These are phyloP conservation scores for Solea solea DNA, from an alignment of 2,113 vertebrate genomes.

Conservation along the genomic window DNA sequence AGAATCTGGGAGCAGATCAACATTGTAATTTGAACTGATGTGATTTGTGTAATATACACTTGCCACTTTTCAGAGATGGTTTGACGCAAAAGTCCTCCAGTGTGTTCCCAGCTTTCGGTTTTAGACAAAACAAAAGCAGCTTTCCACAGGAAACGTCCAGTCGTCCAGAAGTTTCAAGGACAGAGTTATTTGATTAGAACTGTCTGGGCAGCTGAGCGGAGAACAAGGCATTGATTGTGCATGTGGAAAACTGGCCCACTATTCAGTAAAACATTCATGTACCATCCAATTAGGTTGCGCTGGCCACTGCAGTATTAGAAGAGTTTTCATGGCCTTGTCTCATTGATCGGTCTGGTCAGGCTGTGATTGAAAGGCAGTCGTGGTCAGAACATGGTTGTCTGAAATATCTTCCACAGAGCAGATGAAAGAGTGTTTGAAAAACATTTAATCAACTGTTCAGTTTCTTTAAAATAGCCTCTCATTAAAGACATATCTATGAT, in stretches of 20 bases:
- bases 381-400: slow-evolving; percentile 32
- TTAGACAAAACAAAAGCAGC: slow-evolving; percentile 12
- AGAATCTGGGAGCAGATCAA: too few species aligned
- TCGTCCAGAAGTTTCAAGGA: slow-evolving; percentile 43
- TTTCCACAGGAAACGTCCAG: slow-evolving; percentile 41
- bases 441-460: not conserved
- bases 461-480: not conserved
- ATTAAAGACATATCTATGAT: slow-evolving; percentile 28
- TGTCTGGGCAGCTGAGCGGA: slow-evolving; percentile 13
- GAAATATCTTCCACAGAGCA: slow-evolving; percentile 12
- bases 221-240: slow-evolving; percentile 59
- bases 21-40: too few species aligned
- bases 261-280: slow-evolving; percentile 62
- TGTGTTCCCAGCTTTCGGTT: not conserved
- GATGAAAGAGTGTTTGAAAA: not conserved
- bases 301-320: slow-evolving; percentile 37
- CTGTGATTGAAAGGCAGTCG: slow-evolving; percentile 45
- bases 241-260: slow-evolving; percentile 46
- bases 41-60: too few species aligned
- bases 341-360: slow-evolving; percentile 58
- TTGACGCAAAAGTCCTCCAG: slow-evolving; percentile 8
- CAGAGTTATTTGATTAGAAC: slow-evolving; percentile 40
- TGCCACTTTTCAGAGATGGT: too few species aligned
- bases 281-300: slow-evolving; percentile 55
- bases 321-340: slow-evolving; percentile 53